Percentiles rank a stretch among this genome's conserved stretches.
Conservation (phyloP, 2,797 vertebrate species). For the Sandelia bainsii region DNA sequence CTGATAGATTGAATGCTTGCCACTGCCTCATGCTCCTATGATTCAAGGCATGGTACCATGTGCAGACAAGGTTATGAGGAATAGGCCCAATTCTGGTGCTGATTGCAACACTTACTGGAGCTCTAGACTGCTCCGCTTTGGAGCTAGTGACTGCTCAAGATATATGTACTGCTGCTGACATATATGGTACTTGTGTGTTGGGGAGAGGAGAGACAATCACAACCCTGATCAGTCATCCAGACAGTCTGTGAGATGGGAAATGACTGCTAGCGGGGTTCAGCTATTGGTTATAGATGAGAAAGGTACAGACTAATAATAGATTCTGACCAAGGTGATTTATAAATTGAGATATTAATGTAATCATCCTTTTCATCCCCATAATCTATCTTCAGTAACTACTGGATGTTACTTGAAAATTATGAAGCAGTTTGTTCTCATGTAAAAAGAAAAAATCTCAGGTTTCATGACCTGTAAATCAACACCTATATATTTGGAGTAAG, state of each 20-base stretch:
- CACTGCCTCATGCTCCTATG: constrained; percentile 60
- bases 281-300: constrained; percentile 80
- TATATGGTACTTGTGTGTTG: constrained; percentile 67
- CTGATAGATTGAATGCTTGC: constrained; percentile 77
- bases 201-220: constrained; percentile 75
- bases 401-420: constrained; percentile 43
- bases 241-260: constrained; percentile 81
- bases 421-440: constrained; percentile 32
- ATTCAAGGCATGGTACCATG: constrained; percentile 81
- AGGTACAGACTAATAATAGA: constrained; percentile 76
- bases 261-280: constrained; percentile 77
- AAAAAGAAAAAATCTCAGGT: constrained; percentile 5
- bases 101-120: constrained; percentile 82
- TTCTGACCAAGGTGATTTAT: constrained; percentile 76
- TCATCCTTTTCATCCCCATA: constrained; percentile 59
- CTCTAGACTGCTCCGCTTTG: constrained; percentile 62
- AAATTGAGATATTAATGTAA: constrained; percentile 78
- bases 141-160: constrained; percentile 75
- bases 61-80: constrained; percentile 81
- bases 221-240: constrained; percentile 83
- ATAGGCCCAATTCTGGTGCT: constrained; percentile 80
- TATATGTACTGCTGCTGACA: constrained; percentile 76
- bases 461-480: constrained; percentile 50
- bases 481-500: constrained; percentile 35
- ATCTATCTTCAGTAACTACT: constrained; percentile 71